Percentiles rank a stretch among this genome's conserved stretches.
Conservation (phyloP, 2,113 vertebrate genomes). For the Hucho hucho region DNA sequence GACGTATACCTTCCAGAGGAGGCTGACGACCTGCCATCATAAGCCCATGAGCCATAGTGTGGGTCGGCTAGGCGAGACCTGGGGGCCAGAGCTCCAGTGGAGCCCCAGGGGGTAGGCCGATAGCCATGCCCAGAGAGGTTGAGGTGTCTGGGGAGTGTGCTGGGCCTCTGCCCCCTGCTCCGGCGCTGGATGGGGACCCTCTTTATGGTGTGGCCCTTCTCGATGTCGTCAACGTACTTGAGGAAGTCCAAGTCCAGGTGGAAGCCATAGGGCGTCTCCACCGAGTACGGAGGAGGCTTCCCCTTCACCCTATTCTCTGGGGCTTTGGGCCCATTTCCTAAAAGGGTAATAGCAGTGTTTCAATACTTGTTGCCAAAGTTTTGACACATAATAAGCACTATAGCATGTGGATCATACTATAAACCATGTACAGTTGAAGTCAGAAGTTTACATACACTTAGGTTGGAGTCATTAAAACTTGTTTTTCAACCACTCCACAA, state of each 20-base stretch:
- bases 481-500: too few relatives aligned
- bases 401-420: neutral
- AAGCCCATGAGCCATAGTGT: slow-evolving; percentile 45
- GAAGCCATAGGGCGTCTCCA: slow-evolving; percentile 95
- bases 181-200: slow-evolving; percentile 87
- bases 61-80: slow-evolving; percentile 64
- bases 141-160: slow-evolving; percentile 88
- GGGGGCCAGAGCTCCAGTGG: slow-evolving; percentile 67
- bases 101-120: slow-evolving; percentile 75
- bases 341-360: slow-evolving; percentile 24
- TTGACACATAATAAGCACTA: neutral
- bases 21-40: slow-evolving; percentile 34
- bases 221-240: slow-evolving; percentile 97
- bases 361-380: neutral
- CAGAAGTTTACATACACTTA: too few relatives aligned
- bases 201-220: slow-evolving; percentile 94
- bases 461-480: too few relatives aligned
- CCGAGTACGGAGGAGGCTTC: slow-evolving; percentile 82
- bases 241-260: slow-evolving; percentile 93
- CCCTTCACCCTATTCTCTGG: slow-evolving; percentile 71
- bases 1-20: slow-evolving; percentile 48
- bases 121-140: slow-evolving; percentile 80
- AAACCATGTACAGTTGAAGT: too few relatives aligned
- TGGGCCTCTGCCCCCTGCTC: slow-evolving; percentile 83
- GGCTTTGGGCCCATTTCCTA: slow-evolving; percentile 74